phyloP scores from a whole-genome alignment of 1,140 invertebrate genomes.

The Heliothis subflexa region DNA sequence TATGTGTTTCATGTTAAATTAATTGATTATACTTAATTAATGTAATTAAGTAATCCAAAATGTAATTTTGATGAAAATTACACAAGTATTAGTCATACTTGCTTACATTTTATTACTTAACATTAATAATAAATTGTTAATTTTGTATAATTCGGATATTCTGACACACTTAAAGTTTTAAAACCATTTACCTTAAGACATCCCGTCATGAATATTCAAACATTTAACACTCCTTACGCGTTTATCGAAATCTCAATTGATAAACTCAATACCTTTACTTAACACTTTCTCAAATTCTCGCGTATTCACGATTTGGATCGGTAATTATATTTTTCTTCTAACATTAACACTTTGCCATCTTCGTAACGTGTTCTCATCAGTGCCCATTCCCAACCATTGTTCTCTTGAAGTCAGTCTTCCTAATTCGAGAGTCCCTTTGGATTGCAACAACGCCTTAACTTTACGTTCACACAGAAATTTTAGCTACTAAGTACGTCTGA shows the following conservation, averaged over 20 bases:
- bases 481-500: neutral
- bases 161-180: too few relatives aligned
- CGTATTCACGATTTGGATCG: conserved; percentile 23
- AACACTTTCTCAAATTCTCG: neutral
- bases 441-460: conserved; percentile 14
- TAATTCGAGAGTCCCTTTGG: conserved; percentile 20
- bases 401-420: conserved; percentile 22
- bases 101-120: neutral
- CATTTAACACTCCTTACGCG: too few relatives aligned
- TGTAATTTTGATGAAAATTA: neutral
- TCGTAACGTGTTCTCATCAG: conserved; percentile 11
- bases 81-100: neutral
- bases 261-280: neutral
- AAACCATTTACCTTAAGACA: too few relatives aligned
- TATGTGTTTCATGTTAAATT: neutral
- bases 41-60: neutral
- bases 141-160: too few relatives aligned
- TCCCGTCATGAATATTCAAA: too few relatives aligned
- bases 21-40: neutral
- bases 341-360: conserved; percentile 23
- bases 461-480: conserved; percentile 31
- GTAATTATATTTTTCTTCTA: conserved; percentile 14
- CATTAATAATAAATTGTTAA: too few relatives aligned
- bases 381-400: conserved; percentile 40
- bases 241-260: too few relatives aligned